Conservation (phyloP, 2,113 vertebrate species). For the Forbesichthys agassizii region DNA sequence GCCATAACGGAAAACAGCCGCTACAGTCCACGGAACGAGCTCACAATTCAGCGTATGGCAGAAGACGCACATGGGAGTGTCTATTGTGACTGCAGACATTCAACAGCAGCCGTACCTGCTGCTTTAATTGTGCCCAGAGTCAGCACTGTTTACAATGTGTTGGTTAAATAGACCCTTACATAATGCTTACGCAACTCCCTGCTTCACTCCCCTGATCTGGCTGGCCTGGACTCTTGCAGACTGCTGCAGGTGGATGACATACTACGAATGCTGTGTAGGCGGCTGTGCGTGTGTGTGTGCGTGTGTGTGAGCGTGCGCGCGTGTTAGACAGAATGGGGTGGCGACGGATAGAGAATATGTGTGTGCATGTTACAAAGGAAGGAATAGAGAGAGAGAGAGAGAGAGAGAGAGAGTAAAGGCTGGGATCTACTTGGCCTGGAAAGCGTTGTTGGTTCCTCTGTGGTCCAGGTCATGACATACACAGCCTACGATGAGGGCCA, state of each 20-base stretch:
- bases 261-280: conserved; percentile 31
- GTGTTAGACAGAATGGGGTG: not conserved
- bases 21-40: conserved; percentile 16
- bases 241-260: conserved; percentile 49
- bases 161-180: conserved; percentile 46
- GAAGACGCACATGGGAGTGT: not conserved
- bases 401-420: no score
- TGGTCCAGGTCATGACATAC: conserved; percentile 99
- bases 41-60: conserved; percentile 6
- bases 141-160: conserved; percentile 40
- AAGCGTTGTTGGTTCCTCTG: conserved; percentile 99
- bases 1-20: conserved; percentile 26
- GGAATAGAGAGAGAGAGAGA: not conserved
- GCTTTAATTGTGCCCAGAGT: conserved; percentile 29
- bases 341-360: not conserved
- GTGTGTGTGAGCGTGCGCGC: not conserved
- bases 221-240: conserved; percentile 43
- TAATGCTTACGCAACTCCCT: conserved; percentile 55
- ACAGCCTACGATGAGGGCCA: conserved; percentile 97
- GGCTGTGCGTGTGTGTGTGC: conserved; percentile 10
- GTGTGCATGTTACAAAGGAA: not conserved
- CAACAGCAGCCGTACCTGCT: conserved; percentile 11
- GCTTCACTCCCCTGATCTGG: conserved; percentile 35
- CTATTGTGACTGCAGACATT: conserved; percentile 1
- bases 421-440: conserved; percentile 95